Conservation (phyloP, 2,113 vertebrate species). For the Callocephalon fimbriatum region DNA sequence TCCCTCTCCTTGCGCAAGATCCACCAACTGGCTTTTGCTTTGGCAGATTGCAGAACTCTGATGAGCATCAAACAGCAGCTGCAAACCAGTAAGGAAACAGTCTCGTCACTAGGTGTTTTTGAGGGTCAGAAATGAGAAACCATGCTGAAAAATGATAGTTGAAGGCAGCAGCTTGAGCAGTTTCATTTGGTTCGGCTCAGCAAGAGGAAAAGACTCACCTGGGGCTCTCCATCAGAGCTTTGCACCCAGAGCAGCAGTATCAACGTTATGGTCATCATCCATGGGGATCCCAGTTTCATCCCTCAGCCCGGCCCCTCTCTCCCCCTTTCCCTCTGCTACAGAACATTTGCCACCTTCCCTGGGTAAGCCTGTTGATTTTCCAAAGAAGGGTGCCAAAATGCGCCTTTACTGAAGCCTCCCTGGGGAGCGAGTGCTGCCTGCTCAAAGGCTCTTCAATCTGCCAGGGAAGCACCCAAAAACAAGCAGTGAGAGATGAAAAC, state of each 20-base stretch:
- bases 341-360: not conserved
- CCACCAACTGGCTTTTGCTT: not conserved
- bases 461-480: accelerated
- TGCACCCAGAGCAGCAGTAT: accelerated
- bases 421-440: accelerated
- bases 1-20: accelerated
- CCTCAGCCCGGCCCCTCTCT: not conserved
- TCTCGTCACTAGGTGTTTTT: not conserved
- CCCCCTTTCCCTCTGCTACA: not conserved
- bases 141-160: accelerated
- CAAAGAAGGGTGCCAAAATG: not conserved
- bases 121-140: not conserved
- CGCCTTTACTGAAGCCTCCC: not conserved
- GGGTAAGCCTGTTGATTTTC: not conserved
- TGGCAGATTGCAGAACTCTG: accelerated
- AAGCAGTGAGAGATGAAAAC: not conserved
- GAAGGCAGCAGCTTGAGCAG: not conserved
- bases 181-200: not conserved
- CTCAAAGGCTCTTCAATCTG: not conserved
- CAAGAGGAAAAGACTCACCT: not conserved
- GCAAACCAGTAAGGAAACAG: not conserved
- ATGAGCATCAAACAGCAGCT: not conserved
- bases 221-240: not conserved
- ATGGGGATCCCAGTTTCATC: not conserved
- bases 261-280: accelerated